Evolutionary conservation across 2,113 vertebrate species (phyloP), one percentile per base, ranked within the genome.

Genomic region (Anoura caudifer): DNA sequence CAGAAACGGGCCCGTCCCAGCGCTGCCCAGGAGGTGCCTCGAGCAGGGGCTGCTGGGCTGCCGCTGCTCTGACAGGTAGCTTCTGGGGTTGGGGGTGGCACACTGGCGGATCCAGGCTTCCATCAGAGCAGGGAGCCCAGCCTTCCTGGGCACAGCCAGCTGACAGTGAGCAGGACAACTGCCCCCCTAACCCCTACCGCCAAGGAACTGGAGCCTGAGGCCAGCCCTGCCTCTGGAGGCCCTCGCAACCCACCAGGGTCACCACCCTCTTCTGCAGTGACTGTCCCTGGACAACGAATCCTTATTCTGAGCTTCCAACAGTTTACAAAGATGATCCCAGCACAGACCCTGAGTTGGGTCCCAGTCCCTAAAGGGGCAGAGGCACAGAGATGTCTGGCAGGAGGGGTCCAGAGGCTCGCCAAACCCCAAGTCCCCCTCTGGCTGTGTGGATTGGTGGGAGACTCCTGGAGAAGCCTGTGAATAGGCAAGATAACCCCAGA

Each of bases 391-490:
- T 12, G 22, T 69, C 36, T 87, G 28, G 28, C 4, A 7, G 73
- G 47, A 38, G 63, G 63, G 69, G 36, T 31, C 65, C 24, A 7
- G 86, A 61, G 69, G n/a, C 54, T 61, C 69, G 4, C 31, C 3
- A 19, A 38, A 14, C 20, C 7, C 87, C 4, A 7, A 5, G 47
- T 47, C 22, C 75, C 81, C 52, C 11, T 0, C 54, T 8, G 33
- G 26, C 82, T 50, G 20, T n/a, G 43, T 24, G 77, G 67, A 38
- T 19, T 2, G 28, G 7, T 15, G 69, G 84, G 77, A 4, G 8
- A 4, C 20, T 73, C n/a, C 52, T 5, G 0, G 0, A 1, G 13
- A n/a, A 70, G 11, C 11, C 0, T 3, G 2, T 6, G 41, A 38
- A 2, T 9, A 1, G 22, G 26, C 28, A 1, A 0, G 1, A 10